A percentile compares a stretch with the other conserved stretches of the same genome.
Evolutionary conservation across 2,888 invertebrate genomes (phyloP).

Genomic region (Ramazzottius varieornatus): DNA sequence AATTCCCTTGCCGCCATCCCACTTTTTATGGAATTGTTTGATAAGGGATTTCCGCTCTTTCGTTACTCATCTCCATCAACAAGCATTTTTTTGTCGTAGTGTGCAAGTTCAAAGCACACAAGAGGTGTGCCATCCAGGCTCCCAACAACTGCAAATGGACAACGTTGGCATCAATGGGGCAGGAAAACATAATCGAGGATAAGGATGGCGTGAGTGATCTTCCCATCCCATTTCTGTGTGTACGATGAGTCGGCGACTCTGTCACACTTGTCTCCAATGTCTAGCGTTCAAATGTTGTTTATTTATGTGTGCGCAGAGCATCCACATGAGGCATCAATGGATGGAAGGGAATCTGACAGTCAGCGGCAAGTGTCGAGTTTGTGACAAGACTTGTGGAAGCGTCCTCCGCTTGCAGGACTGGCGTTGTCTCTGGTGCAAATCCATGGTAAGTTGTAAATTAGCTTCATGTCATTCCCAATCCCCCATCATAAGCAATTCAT

Average conservation of each 20-base stretch:
- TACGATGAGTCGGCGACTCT: too few relatives aligned
- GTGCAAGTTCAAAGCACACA: conserved; percentile 90
- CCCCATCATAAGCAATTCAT: too few relatives aligned
- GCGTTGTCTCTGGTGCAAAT: conserved; percentile 83
- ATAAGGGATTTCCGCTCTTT: too few relatives aligned
- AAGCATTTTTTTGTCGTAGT: conserved; percentile 31
- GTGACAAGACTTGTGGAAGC: conserved; percentile 86
- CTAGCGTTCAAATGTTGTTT: not conserved
- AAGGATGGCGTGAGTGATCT: conserved; percentile 52
- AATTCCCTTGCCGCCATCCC: too few relatives aligned
- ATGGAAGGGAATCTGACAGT: conserved; percentile 87
- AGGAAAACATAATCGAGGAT: conserved; percentile 61
- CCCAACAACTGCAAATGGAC: conserved; percentile 93
- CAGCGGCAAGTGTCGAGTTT: conserved; percentile 65
- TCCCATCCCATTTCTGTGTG: too few relatives aligned
- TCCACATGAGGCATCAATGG: conserved; percentile 80
- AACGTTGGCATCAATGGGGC: conserved; percentile 73
- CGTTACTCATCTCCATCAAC: too few relatives aligned
- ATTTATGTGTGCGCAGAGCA: not conserved
- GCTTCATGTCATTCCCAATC: too few relatives aligned
- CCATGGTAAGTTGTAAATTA: conserved; percentile 34
- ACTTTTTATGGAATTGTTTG: too few relatives aligned
- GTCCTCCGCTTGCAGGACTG: conserved; percentile 79
- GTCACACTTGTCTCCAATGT: too few relatives aligned
- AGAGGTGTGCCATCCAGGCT: conserved; percentile 69